These are phyloP conservation scores for Drosophila lacteicornis DNA, from an alignment of 1,140 invertebrate genomes.

Conservation along the genomic window DNA sequence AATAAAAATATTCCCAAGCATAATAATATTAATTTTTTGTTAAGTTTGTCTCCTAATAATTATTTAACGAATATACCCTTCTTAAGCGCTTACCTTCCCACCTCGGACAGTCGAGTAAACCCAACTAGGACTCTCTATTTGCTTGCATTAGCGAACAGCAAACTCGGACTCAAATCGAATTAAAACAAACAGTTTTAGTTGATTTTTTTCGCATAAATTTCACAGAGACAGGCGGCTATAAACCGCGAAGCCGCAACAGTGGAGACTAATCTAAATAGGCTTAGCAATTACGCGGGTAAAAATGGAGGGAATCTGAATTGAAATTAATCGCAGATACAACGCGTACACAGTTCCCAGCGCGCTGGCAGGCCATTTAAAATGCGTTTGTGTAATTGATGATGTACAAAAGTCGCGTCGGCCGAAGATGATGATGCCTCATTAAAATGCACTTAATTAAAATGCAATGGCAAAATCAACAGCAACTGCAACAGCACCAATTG, in stretches of 20 bases:
- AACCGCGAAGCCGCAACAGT: conserved; percentile 54
- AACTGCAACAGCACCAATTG: conserved; percentile 43
- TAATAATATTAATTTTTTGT: background rate
- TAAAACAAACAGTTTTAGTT: conserved; percentile 66
- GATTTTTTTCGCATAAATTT: conserved; percentile 34
- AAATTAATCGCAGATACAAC: conserved; percentile 14
- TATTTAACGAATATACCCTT: background rate
- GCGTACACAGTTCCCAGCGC: conserved; percentile 42
- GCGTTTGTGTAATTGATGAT: conserved; percentile 63
- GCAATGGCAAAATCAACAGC: conserved; percentile 78
- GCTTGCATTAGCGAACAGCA: conserved; percentile 34
- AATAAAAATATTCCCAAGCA: no score
- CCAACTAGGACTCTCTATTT: conserved; percentile 34
- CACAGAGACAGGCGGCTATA: background rate
- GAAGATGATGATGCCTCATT: conserved; percentile 73
- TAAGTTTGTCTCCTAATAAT: no score
- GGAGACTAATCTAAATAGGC: conserved; percentile 70
- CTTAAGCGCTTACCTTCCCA: background rate
- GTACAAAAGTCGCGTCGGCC: conserved; percentile 53
- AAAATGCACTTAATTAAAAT: conserved; percentile 83
- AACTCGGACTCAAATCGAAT: conserved; percentile 58
- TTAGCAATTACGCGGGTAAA: conserved; percentile 50
- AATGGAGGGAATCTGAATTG: conserved; percentile 14
- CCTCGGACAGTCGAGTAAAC: conserved; percentile 6
- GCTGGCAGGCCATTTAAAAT: conserved; percentile 61